A percentile compares a stretch with the other conserved stretches of the same genome.
phyloP scores from a whole-genome alignment of 2,888 invertebrate genomes.

The Allolobophora icterica region DNA sequence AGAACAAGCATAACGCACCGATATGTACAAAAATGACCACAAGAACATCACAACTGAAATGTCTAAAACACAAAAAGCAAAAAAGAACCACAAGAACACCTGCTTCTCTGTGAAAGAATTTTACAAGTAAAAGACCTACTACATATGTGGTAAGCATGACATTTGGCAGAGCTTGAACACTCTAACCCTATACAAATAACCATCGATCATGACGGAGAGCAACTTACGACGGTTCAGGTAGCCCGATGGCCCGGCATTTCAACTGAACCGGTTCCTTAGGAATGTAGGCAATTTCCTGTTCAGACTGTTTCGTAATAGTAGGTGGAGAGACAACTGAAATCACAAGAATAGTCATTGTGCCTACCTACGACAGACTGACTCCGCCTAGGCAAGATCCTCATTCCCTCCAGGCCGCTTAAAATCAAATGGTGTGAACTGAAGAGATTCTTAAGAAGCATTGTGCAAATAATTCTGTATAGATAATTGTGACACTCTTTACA shows the following conservation, averaged over 20 bases:
- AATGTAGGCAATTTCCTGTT: constrained; percentile 33
- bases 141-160: background rate
- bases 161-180: background rate
- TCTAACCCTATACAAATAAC: background rate
- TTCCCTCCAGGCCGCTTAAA: background rate
- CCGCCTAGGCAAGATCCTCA: background rate
- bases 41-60: background rate
- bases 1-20: background rate
- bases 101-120: background rate
- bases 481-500: background rate
- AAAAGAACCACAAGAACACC: background rate
- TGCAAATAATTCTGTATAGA: background rate
- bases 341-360: background rate
- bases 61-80: constrained; percentile 5
- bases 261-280: constrained; percentile 29
- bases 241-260: constrained; percentile 29
- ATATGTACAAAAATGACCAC: background rate
- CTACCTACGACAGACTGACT: background rate
- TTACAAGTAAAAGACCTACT: background rate
- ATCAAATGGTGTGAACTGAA: too few relatives aligned
- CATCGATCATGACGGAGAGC: background rate
- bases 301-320: constrained; percentile 19
- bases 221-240: constrained; percentile 36
- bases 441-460: too few relatives aligned
- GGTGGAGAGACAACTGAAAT: constrained; percentile 25